Conservation (phyloP, 1,140 invertebrate species). For the Papilio xuthus region DNA sequence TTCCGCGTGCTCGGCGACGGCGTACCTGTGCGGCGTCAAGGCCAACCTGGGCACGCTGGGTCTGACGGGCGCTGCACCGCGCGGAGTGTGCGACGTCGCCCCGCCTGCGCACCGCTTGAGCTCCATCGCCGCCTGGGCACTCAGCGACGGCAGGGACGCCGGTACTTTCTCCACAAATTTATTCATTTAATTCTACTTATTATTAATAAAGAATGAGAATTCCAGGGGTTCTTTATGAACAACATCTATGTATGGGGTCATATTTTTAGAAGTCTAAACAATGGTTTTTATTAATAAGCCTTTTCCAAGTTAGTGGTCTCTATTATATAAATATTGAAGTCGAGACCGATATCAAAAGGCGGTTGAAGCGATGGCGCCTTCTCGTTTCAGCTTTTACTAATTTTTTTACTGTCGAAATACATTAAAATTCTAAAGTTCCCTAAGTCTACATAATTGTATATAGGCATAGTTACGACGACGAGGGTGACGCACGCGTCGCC, state of each 20-base stretch:
- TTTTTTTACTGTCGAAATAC: background rate
- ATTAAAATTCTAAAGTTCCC: background rate
- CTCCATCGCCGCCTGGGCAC: conserved; percentile 87
- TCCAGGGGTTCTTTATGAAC: background rate
- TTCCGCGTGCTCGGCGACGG: conserved; percentile 89
- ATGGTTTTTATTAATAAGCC: no score
- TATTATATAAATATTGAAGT: no score
- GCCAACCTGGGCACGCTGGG: conserved; percentile 88
- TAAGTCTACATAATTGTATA: background rate
- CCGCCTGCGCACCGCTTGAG: conserved; percentile 79
- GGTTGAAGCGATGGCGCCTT: no score
- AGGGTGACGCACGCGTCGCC: conserved; percentile 73
- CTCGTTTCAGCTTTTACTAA: no score
- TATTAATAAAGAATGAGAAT: background rate
- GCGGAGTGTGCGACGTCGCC: conserved; percentile 82
- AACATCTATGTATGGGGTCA: no score
- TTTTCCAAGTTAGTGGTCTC: background rate
- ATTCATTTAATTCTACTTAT: no score
- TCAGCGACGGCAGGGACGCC: conserved; percentile 83
- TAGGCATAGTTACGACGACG: conserved; percentile 85
- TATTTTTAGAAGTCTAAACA: no score
- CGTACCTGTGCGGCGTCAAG: conserved; percentile 91
- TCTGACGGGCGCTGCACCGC: conserved; percentile 84
- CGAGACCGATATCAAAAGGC: no score
- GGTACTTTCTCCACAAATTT: conserved; percentile 38